Conservation (phyloP, 2,113 vertebrate species). For the Chionomys nivalis region DNA sequence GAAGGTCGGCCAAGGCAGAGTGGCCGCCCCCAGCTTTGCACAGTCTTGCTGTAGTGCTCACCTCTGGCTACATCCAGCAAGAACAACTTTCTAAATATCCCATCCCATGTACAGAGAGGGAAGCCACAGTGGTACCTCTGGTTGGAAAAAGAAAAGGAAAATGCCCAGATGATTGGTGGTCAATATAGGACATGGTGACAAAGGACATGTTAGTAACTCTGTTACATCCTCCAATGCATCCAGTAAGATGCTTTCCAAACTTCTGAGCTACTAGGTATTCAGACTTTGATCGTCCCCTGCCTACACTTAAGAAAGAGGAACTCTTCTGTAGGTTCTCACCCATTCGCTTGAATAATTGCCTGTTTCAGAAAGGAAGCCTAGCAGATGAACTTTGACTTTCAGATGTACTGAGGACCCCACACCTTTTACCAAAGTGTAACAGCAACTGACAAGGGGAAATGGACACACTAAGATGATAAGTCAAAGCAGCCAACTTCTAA, state of each 20-base stretch:
- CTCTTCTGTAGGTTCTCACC: not conserved
- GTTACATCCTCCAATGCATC: not conserved
- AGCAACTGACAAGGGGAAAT: not conserved
- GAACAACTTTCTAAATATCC: constrained; percentile 59
- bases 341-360: not conserved
- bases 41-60: constrained; percentile 18
- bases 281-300: not conserved
- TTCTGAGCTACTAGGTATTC: not conserved
- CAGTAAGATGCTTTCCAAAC: not conserved
- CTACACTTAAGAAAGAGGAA: not conserved
- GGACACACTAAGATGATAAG: constrained; percentile 32
- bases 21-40: constrained; percentile 53
- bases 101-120: not conserved
- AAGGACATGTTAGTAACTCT: not conserved
- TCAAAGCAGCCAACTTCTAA: not conserved
- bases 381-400: not conserved
- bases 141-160: not conserved
- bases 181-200: not conserved
- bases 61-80: constrained; percentile 1
- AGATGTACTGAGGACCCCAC: not conserved
- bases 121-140: not conserved
- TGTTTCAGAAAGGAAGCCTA: not conserved
- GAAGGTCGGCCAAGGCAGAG: constrained; percentile 22
- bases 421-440: not conserved
- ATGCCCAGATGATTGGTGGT: not conserved